Conservation (phyloP, 2,797 vertebrate genomes). For the Enteromius radiatus region DNA sequence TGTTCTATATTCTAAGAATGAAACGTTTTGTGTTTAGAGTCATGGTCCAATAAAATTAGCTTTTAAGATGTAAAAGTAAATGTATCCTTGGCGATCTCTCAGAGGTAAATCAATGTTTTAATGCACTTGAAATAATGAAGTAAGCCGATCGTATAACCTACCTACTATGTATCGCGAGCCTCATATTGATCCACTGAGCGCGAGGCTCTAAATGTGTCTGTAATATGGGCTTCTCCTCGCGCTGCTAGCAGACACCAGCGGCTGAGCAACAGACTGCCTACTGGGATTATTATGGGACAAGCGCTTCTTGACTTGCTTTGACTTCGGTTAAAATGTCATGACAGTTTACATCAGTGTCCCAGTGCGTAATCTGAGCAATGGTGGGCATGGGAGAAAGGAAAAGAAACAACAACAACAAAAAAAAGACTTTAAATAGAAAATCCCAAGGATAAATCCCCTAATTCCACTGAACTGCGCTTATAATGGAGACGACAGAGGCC, state of each 20-base stretch:
- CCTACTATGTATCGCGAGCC: slow-evolving; percentile 62
- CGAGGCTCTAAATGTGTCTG: slow-evolving; percentile 67
- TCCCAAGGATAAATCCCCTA: slow-evolving; percentile 52
- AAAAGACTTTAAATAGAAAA: slow-evolving; percentile 53
- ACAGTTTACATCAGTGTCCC: slow-evolving; percentile 42
- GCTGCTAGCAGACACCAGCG: slow-evolving; percentile 72
- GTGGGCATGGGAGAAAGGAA: slow-evolving; percentile 29
- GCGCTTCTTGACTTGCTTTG: slow-evolving; percentile 58
- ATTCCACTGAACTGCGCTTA: slow-evolving; percentile 57
- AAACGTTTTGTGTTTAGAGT: neutral
- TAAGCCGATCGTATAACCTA: slow-evolving; percentile 47
- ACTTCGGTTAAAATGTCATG: slow-evolving; percentile 47
- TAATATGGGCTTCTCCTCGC: slow-evolving; percentile 70
- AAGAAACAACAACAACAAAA: slow-evolving; percentile 26
- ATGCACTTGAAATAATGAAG: neutral
- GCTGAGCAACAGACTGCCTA: slow-evolving; percentile 59
- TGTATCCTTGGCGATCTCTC: slow-evolving; percentile 1
- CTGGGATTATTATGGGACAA: slow-evolving; percentile 65
- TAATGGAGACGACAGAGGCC: slow-evolving; percentile 52
- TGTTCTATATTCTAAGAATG: neutral
- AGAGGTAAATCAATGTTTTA: neutral
- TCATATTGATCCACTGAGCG: slow-evolving; percentile 59
- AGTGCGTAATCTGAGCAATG: slow-evolving; percentile 28
- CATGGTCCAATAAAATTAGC: neutral
- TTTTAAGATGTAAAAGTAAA: too few relatives aligned